These are phyloP conservation scores for Melinaea menophilus DNA, from an alignment of 2,888 invertebrate species.

Conservation along the genomic window DNA sequence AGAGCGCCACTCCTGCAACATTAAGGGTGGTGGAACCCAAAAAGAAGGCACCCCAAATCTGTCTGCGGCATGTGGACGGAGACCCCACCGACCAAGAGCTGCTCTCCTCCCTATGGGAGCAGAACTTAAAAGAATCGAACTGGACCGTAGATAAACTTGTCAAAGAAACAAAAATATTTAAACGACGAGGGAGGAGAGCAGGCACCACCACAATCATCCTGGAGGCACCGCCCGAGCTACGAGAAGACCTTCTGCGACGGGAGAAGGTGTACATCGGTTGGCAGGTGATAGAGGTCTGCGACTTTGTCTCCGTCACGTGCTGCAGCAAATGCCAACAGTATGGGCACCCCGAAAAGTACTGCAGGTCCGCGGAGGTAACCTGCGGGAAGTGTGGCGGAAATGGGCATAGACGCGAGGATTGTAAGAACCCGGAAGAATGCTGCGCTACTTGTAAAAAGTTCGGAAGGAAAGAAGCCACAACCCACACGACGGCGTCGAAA, in stretches of 20 bases:
- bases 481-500: neutral
- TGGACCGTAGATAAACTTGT: no score
- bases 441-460: conserved; percentile 9
- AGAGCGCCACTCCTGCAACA: conserved; percentile 7
- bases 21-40: conserved; percentile 7
- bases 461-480: neutral
- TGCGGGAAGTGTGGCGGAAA: neutral
- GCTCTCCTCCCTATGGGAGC: no score
- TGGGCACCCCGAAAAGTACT: conserved; percentile 40
- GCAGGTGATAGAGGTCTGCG: conserved; percentile 21
- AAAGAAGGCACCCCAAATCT: no score
- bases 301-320: conserved; percentile 26
- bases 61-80: no score
- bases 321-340: conserved; percentile 40
- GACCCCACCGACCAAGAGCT: no score
- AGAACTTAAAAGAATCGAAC: no score
- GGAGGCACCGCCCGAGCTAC: neutral
- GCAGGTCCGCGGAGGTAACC: conserved; percentile 27
- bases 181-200: no score
- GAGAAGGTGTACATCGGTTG: conserved; percentile 27
- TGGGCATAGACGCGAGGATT: neutral
- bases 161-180: no score
- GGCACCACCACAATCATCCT: no score
- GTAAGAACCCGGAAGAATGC: neutral
- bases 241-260: neutral